Base-by-base conservation (phyloP, 2,888 invertebrate genomes). In the Molorchus minor region DNA sequence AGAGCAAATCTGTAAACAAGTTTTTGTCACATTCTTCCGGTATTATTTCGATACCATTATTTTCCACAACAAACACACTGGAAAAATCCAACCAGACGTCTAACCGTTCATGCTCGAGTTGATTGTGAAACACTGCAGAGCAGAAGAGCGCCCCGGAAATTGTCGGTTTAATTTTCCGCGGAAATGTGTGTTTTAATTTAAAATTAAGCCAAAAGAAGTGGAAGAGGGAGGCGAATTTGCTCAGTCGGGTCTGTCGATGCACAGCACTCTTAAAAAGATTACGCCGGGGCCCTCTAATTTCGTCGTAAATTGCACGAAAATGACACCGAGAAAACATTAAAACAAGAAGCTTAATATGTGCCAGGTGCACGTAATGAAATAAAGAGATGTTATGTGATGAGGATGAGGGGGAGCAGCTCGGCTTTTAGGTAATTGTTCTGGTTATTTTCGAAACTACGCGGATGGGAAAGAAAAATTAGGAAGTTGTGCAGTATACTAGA, bases 331-430 rank as follows among this genome's bases (percentile, higher is more conserved):
- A 44, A 44, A 21, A 15, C 44, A 25, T 44, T 44, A 44, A 44
- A 12, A 47, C 19, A 47, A 35, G 12, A 36, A 21, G 20, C 21
- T 49, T 49, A 49, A 49, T 15, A 38, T 16, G 36, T 38, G 20
- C 33, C 49, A 49, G 49, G 49, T 49, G 49, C 21, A 20, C 8
- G 13, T 49, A 49, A 49, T 49, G 49, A 49, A 36, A 49, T 49
- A 49, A 49, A 25, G 35, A 25, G 35, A 10, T 25, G 21, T 13
- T 17, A 38, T 7, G 38, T 17, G 12, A 35, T 33, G 38, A 36
- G 19, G 21, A 15, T 38, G 25, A 13, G 46, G 12, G 8, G 16
- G 46, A 46, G 19, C 46, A 46, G 19, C 33, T 30, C 12, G 30
- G 13, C 4, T 17, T 16, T 19, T 12, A 25, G 4, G 7, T n/a